Conservation (phyloP, 2,113 vertebrate species). For the Muntiacus reevesi region DNA sequence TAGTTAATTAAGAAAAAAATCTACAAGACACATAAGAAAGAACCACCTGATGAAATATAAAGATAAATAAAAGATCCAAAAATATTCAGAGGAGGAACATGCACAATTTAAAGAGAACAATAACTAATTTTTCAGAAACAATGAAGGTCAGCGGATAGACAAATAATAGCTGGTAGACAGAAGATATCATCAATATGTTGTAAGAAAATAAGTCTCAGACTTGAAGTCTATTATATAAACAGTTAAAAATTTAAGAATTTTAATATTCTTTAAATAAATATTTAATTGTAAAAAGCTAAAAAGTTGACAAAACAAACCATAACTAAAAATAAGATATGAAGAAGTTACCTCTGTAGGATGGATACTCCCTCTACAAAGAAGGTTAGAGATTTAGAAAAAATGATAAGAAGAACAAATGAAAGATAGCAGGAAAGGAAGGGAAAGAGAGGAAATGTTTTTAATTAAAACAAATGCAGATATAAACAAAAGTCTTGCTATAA, state of each 20-base stretch:
- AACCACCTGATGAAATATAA: not conserved
- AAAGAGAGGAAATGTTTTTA: not conserved
- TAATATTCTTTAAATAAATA: not conserved
- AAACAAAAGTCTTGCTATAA: not conserved
- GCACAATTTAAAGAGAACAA: not conserved
- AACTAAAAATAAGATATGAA: not conserved
- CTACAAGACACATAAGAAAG: not conserved
- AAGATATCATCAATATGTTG: not conserved
- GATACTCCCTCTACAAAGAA: not conserved
- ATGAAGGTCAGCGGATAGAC: not conserved
- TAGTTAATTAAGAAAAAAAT: not conserved
- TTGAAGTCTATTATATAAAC: not conserved
- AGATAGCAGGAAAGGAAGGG: not conserved
- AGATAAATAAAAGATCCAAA: not conserved
- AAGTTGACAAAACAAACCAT: not conserved
- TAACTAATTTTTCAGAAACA: not conserved
- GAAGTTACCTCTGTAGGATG: not conserved
- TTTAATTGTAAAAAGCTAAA: not conserved
- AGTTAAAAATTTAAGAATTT: not conserved
- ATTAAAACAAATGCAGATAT: not conserved
- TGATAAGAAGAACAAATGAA: not conserved
- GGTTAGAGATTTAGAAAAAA: not conserved
- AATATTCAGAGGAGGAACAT: not conserved
- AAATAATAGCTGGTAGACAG: not conserved
- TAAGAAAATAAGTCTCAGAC: not conserved